These are phyloP conservation scores for Astur gentilis DNA, from an alignment of 2,113 vertebrate species.

Conservation along the genomic window DNA sequence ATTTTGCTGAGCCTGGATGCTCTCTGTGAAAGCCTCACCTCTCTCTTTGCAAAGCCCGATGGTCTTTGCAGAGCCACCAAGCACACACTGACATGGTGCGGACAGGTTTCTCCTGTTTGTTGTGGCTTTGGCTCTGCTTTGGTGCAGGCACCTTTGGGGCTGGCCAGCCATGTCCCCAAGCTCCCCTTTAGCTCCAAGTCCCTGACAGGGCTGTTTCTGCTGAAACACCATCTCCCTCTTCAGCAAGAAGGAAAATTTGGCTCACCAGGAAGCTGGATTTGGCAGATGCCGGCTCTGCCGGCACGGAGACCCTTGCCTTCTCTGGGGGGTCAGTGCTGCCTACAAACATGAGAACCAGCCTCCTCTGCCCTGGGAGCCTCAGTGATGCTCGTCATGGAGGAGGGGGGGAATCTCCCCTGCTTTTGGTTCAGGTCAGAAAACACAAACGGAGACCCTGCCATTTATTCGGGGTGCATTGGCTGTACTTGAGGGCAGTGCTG, in stretches of 20 bases:
- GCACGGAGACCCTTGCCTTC: background rate
- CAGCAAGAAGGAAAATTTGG: background rate
- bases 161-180: background rate
- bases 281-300: background rate
- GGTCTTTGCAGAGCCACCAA: background rate
- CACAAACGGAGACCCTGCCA: background rate
- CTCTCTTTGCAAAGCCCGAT: fast-evolving
- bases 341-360: background rate
- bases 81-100: fast-evolving
- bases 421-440: background rate
- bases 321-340: background rate
- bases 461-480: fast-evolving
- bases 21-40: background rate
- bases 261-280: background rate
- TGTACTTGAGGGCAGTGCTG: background rate
- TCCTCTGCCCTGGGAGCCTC: background rate
- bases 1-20: background rate
- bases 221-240: background rate
- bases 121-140: background rate
- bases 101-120: too few species aligned
- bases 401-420: fast-evolving
- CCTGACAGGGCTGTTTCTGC: background rate
- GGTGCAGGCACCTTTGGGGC: background rate
- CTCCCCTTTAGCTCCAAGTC: background rate
- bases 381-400: background rate